A percentile compares a stretch with the other conserved stretches of the same genome.
These are phyloP conservation scores for Heteromormyrus szaboi DNA, from an alignment of 2,797 vertebrate genomes.

Conservation along the genomic window DNA sequence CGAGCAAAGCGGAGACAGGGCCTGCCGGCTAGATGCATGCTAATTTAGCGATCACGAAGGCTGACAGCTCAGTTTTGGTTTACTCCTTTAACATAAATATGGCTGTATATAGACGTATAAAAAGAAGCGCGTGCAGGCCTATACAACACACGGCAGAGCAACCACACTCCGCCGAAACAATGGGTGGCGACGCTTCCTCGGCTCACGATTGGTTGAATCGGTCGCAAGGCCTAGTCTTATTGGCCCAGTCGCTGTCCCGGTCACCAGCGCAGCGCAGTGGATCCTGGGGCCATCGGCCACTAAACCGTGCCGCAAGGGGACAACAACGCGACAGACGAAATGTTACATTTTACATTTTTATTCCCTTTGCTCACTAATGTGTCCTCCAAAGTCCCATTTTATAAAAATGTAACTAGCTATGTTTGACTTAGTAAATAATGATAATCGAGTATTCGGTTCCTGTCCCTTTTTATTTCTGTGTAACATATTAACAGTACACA, in stretches of 20 bases:
- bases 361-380: neutral
- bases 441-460: neutral
- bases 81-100: neutral
- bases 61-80: constrained; percentile 41
- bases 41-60: constrained; percentile 35
- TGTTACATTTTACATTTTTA: neutral
- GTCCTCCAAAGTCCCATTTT: neutral
- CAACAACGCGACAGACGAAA: neutral
- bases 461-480: neutral
- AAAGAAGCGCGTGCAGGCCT: neutral
- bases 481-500: neutral
- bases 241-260: neutral
- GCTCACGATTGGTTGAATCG: constrained; percentile 3
- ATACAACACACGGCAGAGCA: constrained; percentile 14
- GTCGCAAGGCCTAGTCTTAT: neutral
- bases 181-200: constrained; percentile 36
- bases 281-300: neutral
- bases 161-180: constrained; percentile 43
- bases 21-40: constrained; percentile 28
- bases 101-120: neutral
- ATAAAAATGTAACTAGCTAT: neutral
- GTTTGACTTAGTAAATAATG: neutral
- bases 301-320: neutral
- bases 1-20: constrained; percentile 24
- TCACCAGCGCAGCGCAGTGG: neutral